Conservation (phyloP, 2,888 invertebrate species). For the Coleophora flavipennella region DNA sequence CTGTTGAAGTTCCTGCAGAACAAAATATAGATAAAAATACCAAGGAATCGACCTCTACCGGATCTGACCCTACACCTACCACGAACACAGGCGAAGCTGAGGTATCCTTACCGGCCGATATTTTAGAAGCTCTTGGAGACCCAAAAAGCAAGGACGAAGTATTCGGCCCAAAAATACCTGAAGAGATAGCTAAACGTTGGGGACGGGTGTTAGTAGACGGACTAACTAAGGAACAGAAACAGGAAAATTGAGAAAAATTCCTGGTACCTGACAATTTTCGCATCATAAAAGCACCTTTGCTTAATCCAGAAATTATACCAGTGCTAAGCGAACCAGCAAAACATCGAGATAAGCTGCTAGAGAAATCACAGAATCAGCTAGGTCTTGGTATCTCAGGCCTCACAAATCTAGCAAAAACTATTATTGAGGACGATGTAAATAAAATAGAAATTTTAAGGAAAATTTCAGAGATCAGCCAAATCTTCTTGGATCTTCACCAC, state of each 20-base stretch:
- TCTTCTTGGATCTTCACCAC: conserved; percentile 8
- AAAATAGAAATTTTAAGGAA: conserved; percentile 6
- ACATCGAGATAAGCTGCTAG: conserved; percentile 6
- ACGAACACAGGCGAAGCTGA: neutral
- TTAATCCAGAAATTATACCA: conserved; percentile 6
- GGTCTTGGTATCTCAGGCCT: conserved; percentile 5
- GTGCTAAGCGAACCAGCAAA: conserved; percentile 3
- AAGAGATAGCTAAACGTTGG: conserved; percentile 8
- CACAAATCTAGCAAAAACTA: neutral
- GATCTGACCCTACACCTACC: neutral
- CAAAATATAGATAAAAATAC: neutral
- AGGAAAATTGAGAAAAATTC: conserved; percentile 1
- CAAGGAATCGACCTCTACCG: neutral
- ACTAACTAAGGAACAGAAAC: conserved; percentile 6
- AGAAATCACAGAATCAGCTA: conserved; percentile 4
- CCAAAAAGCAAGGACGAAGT: conserved; percentile 9
- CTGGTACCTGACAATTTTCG: conserved; percentile 3
- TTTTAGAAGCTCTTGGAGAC: conserved; percentile 6
- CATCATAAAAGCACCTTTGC: conserved; percentile 6
- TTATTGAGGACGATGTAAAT: conserved; percentile 1
- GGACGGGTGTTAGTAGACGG: conserved; percentile 8
- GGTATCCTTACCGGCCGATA: conserved; percentile 1
- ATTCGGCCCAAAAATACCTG: conserved; percentile 6
- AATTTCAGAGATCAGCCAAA: conserved; percentile 6
- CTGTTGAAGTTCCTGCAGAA: neutral